Conservation (phyloP, 1,140 invertebrate species). For the Saxidomus purpurata region DNA sequence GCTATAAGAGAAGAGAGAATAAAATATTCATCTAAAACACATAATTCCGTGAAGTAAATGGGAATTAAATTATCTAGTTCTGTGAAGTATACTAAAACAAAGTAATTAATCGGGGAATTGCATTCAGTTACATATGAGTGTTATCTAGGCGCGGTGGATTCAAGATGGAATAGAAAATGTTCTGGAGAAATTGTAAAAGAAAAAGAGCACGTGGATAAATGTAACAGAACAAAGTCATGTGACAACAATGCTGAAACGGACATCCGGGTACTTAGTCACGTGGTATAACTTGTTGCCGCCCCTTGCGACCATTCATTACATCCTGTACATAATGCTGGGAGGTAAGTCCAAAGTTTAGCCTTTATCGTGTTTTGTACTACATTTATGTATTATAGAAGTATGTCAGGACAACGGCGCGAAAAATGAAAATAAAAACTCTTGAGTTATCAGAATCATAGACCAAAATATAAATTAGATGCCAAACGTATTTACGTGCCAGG, state of each 20-base stretch:
- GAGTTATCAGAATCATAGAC: no score
- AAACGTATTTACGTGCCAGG: no score
- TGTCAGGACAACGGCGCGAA: no score
- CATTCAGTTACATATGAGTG: background rate
- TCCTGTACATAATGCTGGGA: slow-evolving; percentile 20
- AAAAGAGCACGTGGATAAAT: slow-evolving; percentile 32
- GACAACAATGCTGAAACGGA: slow-evolving; percentile 52
- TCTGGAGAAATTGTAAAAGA: background rate
- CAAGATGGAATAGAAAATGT: slow-evolving; percentile 29
- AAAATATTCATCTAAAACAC: slow-evolving; percentile 1
- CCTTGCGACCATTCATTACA: slow-evolving; percentile 16
- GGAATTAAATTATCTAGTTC: background rate
- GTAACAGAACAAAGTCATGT: slow-evolving; percentile 27
- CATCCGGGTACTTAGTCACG: slow-evolving; percentile 29
- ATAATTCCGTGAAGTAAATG: background rate
- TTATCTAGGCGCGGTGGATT: background rate
- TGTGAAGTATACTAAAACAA: background rate
- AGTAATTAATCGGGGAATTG: background rate
- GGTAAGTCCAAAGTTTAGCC: slow-evolving; percentile 16
- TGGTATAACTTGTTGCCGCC: slow-evolving; percentile 47
- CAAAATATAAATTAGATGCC: no score
- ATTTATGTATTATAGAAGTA: no score
- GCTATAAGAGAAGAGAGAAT: background rate
- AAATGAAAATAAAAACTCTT: no score
- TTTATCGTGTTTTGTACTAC: no score